These are phyloP conservation scores for Brachionus asplanchnoidis DNA, from an alignment of 1,140 invertebrate genomes.

Conservation along the genomic window DNA sequence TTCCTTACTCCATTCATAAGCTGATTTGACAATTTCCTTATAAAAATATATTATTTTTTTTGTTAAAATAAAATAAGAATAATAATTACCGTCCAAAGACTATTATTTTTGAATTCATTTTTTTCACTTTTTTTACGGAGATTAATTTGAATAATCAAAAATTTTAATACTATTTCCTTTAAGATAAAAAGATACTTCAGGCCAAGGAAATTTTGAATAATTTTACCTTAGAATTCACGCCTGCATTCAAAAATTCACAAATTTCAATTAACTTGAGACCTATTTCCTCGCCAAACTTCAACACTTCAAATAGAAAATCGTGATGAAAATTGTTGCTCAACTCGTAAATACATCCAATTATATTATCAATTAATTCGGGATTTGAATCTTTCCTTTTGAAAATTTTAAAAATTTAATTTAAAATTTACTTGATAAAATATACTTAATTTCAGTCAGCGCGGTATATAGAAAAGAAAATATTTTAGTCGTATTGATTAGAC, in stretches of 20 bases:
- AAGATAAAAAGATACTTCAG: neutral
- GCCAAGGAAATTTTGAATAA: neutral
- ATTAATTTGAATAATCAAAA: constrained; percentile 4
- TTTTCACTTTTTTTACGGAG: neutral
- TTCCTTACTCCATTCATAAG: neutral
- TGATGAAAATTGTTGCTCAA: neutral
- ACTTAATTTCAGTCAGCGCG: neutral
- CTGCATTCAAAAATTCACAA: neutral
- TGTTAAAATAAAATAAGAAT: neutral
- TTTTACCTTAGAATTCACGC: neutral
- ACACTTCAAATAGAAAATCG: neutral
- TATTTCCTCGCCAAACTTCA: neutral
- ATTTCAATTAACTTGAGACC: neutral
- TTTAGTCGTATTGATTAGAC: neutral
- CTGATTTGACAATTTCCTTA: neutral
- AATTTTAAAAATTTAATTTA: neutral
- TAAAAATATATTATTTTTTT: neutral
- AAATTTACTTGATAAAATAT: neutral
- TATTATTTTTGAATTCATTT: neutral
- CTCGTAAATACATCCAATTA: neutral
- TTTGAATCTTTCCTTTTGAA: constrained; percentile 5
- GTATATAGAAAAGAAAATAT: neutral
- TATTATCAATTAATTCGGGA: neutral
- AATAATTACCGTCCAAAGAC: neutral
- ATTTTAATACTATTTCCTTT: neutral